Conservation (phyloP, 2,113 vertebrate genomes). For the Phalacrocorax carbo region DNA sequence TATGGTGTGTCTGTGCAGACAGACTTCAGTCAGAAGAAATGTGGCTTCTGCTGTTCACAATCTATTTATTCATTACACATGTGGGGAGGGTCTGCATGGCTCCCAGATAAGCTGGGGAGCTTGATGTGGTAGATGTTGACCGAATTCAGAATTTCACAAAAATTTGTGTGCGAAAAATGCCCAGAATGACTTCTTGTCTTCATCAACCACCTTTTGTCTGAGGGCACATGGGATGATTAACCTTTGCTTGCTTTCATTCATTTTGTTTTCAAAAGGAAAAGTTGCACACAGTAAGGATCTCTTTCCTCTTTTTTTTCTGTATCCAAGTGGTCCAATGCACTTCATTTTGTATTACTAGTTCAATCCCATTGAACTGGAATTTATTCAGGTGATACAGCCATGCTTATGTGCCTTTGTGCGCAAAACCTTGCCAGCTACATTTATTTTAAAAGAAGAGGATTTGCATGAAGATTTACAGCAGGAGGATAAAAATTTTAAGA, state of each 20-base stretch:
- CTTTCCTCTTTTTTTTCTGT: background rate
- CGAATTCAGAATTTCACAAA: background rate
- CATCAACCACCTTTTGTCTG: background rate
- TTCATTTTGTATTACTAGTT: background rate
- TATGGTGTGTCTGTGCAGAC: constrained; percentile 21
- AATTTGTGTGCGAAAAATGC: background rate
- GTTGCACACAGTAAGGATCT: background rate
- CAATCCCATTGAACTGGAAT: background rate
- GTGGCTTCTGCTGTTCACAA: constrained; percentile 2
- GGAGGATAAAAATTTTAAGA: background rate
- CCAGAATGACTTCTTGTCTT: background rate
- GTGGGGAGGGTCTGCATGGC: background rate
- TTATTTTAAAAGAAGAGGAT: background rate
- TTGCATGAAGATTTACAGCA: background rate
- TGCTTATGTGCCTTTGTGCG: background rate
- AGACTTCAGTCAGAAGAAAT: constrained; percentile 12
- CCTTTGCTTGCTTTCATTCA: background rate
- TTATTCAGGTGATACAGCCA: background rate
- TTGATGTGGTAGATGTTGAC: background rate
- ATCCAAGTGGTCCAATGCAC: background rate
- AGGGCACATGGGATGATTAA: background rate
- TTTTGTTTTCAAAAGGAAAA: background rate
- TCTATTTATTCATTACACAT: background rate
- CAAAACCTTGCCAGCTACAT: background rate
- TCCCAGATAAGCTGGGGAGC: background rate